phyloP scores from a whole-genome alignment of 92 coral and sea anemone species.

The Epizoanthus stellaris region DNA sequence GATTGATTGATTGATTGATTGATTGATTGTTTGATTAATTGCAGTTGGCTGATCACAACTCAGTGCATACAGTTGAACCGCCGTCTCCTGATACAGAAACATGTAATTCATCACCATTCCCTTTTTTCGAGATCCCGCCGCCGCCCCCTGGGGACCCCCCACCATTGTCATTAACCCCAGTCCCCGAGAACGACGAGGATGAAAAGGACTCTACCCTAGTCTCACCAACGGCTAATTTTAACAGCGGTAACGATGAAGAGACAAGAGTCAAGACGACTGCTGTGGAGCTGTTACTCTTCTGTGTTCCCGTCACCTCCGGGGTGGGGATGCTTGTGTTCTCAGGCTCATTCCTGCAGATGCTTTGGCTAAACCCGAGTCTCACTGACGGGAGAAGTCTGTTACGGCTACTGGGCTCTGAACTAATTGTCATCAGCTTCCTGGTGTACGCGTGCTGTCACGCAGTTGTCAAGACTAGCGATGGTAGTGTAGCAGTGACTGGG shows the following conservation, averaged over 20 bases:
- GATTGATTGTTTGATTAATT: too few species aligned
- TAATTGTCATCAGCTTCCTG: constrained; percentile 18
- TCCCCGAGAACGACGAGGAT: neutral
- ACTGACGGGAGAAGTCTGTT: constrained; percentile 9
- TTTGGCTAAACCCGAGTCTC: constrained; percentile 32
- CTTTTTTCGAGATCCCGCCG: constrained; percentile 35
- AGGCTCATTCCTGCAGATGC: constrained; percentile 9
- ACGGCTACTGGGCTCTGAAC: constrained; percentile 31
- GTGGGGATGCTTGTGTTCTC: constrained; percentile 39
- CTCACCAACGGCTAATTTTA: neutral
- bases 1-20: too few species aligned
- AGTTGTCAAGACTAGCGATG: constrained; percentile 24
- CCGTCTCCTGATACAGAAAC: neutral
- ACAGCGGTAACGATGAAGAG: neutral
- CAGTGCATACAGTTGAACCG: too few species aligned
- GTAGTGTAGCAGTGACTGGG: constrained; percentile 3
- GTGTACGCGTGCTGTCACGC: constrained; percentile 23
- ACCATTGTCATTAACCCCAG: constrained; percentile 9
- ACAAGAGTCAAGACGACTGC: constrained; percentile 2
- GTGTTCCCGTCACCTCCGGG: constrained; percentile 14
- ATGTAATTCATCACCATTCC: neutral
- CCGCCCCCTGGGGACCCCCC: constrained; percentile 48
- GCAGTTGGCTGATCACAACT: too few species aligned
- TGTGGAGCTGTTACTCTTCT: constrained; percentile 1
- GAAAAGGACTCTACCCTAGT: neutral